Evolutionary conservation across 2,797 vertebrate species (phyloP), one percentile per base, ranked within the genome.

Genomic region (Acanthurus tractus): DNA sequence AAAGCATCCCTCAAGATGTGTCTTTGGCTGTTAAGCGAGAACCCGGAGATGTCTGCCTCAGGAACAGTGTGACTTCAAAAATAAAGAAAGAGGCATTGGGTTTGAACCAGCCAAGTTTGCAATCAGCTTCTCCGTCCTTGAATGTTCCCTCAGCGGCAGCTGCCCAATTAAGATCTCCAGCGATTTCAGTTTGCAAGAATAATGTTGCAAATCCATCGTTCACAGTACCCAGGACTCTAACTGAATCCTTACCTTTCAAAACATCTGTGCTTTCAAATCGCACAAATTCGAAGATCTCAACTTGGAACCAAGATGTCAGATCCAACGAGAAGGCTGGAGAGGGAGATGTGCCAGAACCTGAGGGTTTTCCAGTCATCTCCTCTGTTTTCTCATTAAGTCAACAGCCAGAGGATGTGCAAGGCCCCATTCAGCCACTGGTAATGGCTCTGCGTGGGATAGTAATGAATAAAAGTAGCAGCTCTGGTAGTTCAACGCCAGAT

Each of bases 301-400:
- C 79, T 53, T 79, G 84, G 85, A 68, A 48, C 11, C 88, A 68
- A 29, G 77, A 86, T 6, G 68, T 78, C 0, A 65, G 63, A 56
- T 40, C 52, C 6, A 68, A 25, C 0, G 72, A 78, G 2, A 52
- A 57, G 49, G 56, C 62, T 11, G 66, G 63, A 46, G 68, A 88
- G 13, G 45, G 63, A 52, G 73, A 84, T 0, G 4, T 54, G n/a
- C 23, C 68, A 3, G 82, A 80, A 40, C 46, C 90, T 6, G 88
- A 91, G 62, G 94, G 96, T 1, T 96, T 98, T 63, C 97, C 97
- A 0, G 88, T 99, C 65, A 99, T 99, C 93, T 99, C 97, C 0
- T 98, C 97, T 6, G 97, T 99, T 6, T 98, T 98, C 92, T 99
- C 98, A 8, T 92, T 99, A 69, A 96, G 97, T 64, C 88, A 91